phyloP scores from a whole-genome alignment of 2,113 vertebrate genomes.

The Oreotragus oreotragus region DNA sequence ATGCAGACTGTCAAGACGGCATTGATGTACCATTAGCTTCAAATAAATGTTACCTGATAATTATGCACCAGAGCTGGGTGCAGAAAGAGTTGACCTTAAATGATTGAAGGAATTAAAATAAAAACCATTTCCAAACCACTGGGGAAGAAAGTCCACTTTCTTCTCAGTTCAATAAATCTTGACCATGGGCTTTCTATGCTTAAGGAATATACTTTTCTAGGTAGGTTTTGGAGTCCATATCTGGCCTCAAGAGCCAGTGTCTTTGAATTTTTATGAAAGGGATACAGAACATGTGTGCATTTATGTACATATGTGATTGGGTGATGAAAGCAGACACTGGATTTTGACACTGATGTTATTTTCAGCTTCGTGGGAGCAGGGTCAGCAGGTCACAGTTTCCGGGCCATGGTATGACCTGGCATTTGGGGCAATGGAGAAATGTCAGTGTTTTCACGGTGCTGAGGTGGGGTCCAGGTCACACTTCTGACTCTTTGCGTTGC shows the following conservation, averaged over 20 bases:
- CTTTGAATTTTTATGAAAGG: neutral
- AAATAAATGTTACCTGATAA: slow-evolving; percentile 4
- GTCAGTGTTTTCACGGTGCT: neutral
- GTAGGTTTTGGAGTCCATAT: neutral
- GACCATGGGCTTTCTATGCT: neutral
- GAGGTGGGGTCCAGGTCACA: neutral
- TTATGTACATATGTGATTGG: neutral
- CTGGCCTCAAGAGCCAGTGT: neutral
- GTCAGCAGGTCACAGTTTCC: neutral
- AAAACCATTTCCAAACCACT: neutral
- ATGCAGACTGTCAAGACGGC: neutral
- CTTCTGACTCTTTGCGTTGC: neutral
- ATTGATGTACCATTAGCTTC: slow-evolving; percentile 4
- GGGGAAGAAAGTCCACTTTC: neutral
- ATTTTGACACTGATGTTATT: neutral
- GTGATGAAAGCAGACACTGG: neutral
- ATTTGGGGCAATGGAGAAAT: neutral
- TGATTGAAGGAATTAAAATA: slow-evolving; percentile 21
- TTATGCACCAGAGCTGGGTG: neutral
- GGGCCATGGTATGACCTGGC: neutral
- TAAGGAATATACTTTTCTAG: neutral
- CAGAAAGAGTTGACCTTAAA: slow-evolving; percentile 5
- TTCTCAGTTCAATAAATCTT: neutral
- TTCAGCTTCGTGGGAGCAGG: neutral
- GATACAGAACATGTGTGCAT: neutral